These are phyloP conservation scores for Paedocypris micromegethes DNA, from an alignment of 2,797 vertebrate genomes.

Conservation along the genomic window DNA sequence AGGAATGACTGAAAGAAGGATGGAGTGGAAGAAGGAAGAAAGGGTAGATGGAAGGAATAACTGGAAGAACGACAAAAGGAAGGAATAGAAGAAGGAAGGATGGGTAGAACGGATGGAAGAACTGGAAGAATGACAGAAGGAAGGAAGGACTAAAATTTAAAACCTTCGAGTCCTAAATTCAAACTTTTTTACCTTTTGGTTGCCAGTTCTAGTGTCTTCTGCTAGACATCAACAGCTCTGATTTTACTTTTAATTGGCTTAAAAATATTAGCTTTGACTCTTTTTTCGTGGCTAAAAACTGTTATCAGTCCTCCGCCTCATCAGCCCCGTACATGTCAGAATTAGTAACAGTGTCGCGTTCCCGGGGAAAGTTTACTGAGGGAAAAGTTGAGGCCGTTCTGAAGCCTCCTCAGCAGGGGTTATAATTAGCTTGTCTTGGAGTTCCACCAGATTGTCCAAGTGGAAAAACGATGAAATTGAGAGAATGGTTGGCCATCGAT, in stretches of 20 bases:
- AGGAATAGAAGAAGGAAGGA: no score
- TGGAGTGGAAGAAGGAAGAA: no score
- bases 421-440: slow-evolving; percentile 66
- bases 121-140: no score
- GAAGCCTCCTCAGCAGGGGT: slow-evolving; percentile 61
- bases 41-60: no score
- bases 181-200: no score
- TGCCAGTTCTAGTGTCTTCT: no score
- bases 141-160: no score
- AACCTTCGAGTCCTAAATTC: no score
- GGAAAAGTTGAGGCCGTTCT: slow-evolving; percentile 37
- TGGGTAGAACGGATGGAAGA: no score
- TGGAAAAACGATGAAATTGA: slow-evolving; percentile 65
- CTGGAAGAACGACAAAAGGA: no score
- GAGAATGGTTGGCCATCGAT: slow-evolving; percentile 68
- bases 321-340: neutral
- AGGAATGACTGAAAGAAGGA: no score
- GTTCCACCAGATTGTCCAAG: slow-evolving; percentile 62
- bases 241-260: neutral
- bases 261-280: slow-evolving; percentile 1
- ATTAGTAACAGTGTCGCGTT: slow-evolving; percentile 33
- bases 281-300: neutral
- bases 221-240: no score
- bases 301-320: slow-evolving; percentile 4
- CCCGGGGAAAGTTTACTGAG: slow-evolving; percentile 32